These are phyloP conservation scores for Nemurella pictetii DNA, from an alignment of 2,888 invertebrate species.

Conservation along the genomic window DNA sequence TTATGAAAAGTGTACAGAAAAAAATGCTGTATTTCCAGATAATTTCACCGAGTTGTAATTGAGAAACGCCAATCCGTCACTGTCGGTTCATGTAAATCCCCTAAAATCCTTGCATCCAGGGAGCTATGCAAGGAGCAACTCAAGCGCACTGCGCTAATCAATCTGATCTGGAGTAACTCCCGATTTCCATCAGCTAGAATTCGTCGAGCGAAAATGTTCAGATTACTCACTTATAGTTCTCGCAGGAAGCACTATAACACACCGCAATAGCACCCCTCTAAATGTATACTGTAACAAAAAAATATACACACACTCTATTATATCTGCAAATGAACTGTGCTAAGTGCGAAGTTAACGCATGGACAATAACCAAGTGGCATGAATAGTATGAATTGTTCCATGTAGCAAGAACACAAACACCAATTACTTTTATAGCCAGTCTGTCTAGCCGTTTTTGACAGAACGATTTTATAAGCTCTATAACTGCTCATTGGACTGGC, in stretches of 20 bases:
- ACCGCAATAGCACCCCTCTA: no score
- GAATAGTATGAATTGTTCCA: not conserved
- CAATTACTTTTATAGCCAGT: not conserved
- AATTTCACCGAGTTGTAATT: constrained; percentile 33
- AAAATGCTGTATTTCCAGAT: constrained; percentile 33
- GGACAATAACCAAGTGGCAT: not conserved
- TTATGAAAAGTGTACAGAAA: constrained; percentile 12
- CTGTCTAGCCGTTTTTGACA: not conserved
- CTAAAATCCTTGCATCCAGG: not conserved
- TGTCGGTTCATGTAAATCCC: constrained; percentile 22
- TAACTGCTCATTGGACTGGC: not conserved
- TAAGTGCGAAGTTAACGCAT: not conserved
- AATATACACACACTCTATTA: no score
- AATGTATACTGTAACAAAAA: no score
- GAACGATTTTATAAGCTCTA: not conserved
- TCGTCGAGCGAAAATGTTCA: not conserved
- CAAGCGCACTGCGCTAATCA: not conserved
- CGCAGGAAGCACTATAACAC: no score
- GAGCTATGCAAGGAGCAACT: not conserved
- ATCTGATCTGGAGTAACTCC: not conserved
- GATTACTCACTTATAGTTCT: not conserved
- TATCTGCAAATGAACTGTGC: not conserved
- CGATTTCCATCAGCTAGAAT: not conserved
- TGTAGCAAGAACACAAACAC: not conserved
- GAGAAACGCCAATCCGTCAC: constrained; percentile 33